Conservation (phyloP, 1,140 invertebrate genomes). For the Lasioglossum albipes region DNA sequence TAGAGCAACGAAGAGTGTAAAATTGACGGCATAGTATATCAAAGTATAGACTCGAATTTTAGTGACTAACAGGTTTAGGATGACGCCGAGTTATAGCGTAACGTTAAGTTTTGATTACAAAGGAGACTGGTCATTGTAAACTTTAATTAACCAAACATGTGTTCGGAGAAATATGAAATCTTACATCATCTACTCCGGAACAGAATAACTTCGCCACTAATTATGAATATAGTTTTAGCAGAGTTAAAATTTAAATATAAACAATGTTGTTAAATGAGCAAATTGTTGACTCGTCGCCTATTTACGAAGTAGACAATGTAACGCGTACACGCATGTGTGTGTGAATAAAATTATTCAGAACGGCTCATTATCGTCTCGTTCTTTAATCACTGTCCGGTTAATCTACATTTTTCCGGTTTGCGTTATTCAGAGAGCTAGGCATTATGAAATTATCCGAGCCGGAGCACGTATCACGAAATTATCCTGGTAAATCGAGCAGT, state of each 20-base stretch:
- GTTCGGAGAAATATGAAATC: too few relatives aligned
- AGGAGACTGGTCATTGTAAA: too few relatives aligned
- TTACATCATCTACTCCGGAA: too few relatives aligned
- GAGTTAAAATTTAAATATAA: background rate
- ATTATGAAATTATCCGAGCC: conserved; percentile 62
- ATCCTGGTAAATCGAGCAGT: conserved; percentile 62
- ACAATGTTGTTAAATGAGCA: background rate
- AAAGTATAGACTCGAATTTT: too few relatives aligned
- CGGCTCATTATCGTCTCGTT: conserved; percentile 55
- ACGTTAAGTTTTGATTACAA: too few relatives aligned
- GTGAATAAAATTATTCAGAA: conserved; percentile 36
- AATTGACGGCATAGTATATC: too few relatives aligned
- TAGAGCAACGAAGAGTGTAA: too few relatives aligned
- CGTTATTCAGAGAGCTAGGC: conserved; percentile 31
- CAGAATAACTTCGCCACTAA: too few relatives aligned
- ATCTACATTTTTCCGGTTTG: conserved; percentile 58
- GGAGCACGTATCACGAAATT: conserved; percentile 65
- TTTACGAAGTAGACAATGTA: background rate
- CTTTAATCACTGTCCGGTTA: conserved; percentile 56
- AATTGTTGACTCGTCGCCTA: background rate
- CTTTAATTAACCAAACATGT: too few relatives aligned
- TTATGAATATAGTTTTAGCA: too few relatives aligned
- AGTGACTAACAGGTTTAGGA: too few relatives aligned
- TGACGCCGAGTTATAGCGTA: too few relatives aligned
- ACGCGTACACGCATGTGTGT: background rate